Base-by-base conservation (phyloP, 2,888 invertebrate species). In the Lasioglossum figueresi region DNA sequence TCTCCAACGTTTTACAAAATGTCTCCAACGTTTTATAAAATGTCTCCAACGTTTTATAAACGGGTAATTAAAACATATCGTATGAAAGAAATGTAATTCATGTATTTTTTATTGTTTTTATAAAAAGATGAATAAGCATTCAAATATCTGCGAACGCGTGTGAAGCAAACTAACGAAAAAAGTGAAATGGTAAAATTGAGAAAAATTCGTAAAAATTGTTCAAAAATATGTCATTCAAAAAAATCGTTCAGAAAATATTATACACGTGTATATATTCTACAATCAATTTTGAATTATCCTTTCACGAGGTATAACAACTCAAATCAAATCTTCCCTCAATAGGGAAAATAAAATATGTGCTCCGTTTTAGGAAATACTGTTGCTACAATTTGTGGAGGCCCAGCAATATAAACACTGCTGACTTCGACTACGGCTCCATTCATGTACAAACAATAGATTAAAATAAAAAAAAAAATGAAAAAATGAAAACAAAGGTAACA, bases 351-450 rank as follows among this genome's bases (percentile, higher is more conserved):
- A n/a, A 56, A 12, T 56, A 12, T 56, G 56, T n/a, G n/a, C 12
- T n/a, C 4, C 1, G n/a, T 56, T n/a, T 12, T n/a, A n/a, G 4
- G 1, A 56, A n/a, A 56, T n/a, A n/a, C n/a, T 56, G 56, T 56
- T n/a, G 10, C 56, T n/a, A 56, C n/a, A n/a, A 56, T n/a, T n/a
- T 3, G n/a, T 4, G n/a, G 12, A 56, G n/a, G 12, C 12, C 12
- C 12, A 2, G 56, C n/a, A n/a, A 23, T 68, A 37, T 40, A 40
- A 70, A 70, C 10, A 70, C n/a, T 12, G n/a, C 2, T 40, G 70
- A n/a, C 37, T 40, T 10, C 68, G 37, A 68, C 37, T 68, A 68
- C 37, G 37, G 68, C 37, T 68, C 37, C 68, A 37, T 68, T 68
- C 37, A 37, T 37, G 68, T 68, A 37, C 37, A 34, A 68, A 34